These are phyloP conservation scores for Aeoliscus strigatus DNA, from an alignment of 2,797 vertebrate species.

Conservation along the genomic window DNA sequence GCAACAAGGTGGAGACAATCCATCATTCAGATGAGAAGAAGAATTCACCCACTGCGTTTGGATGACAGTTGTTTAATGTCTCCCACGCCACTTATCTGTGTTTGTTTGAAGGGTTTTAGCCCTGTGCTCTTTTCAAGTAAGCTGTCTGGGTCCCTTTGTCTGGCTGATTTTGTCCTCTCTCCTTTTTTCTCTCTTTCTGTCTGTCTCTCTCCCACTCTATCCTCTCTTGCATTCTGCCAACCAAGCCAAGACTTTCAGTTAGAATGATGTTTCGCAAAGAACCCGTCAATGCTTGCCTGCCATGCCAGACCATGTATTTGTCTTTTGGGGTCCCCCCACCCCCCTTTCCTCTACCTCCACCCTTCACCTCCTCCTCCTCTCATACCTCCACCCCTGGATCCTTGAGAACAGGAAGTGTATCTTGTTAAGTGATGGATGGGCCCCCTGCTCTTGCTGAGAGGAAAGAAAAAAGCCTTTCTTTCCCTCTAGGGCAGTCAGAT, in stretches of 20 bases:
- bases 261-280: conserved; percentile 78
- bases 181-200: no score
- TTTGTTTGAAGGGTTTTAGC: conserved; percentile 53
- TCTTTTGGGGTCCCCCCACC: conserved; percentile 70
- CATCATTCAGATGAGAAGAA: conserved; percentile 33
- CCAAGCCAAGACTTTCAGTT: conserved; percentile 76
- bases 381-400: conserved; percentile 74
- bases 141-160: no score
- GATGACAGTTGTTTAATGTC: conserved; percentile 10
- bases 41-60: conserved; percentile 1
- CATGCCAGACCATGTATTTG: conserved; percentile 85
- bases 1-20: conserved; percentile 49
- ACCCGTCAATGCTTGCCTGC: conserved; percentile 76
- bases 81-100: conserved; percentile 35
- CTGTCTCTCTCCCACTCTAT: no score
- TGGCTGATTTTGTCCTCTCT: conserved; percentile 18
- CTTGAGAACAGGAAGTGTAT: conserved; percentile 92
- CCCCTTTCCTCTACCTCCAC: conserved; percentile 8
- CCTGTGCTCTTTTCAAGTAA: no score
- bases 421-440: conserved; percentile 86
- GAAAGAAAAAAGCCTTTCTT: conserved; percentile 64
- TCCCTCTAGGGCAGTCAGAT: conserved; percentile 70
- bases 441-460: conserved; percentile 76
- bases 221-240: conserved; percentile 21
- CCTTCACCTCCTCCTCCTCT: no score